A percentile compares a stretch with the other conserved stretches of the same genome.
Evolutionary conservation across 2,888 invertebrate genomes (phyloP).

Genomic region (Brachyptera putata): DNA sequence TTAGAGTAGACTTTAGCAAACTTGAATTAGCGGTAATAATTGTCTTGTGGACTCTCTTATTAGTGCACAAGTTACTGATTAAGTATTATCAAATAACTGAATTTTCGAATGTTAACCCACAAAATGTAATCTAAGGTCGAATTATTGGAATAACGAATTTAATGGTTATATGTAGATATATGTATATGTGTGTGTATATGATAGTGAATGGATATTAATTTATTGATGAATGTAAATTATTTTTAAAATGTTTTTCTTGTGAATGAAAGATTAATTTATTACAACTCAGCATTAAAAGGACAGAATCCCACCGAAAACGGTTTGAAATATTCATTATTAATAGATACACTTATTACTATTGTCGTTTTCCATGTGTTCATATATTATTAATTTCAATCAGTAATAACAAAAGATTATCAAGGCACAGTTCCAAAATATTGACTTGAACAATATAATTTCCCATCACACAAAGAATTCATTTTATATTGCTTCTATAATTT

Average conservation of each 20-base stretch:
- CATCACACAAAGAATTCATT: background rate
- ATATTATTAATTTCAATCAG: conserved; percentile 4
- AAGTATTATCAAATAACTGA: background rate
- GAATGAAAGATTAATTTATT: background rate
- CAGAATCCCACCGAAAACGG: conserved; percentile 9
- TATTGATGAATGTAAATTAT: background rate
- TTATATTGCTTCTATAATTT: background rate
- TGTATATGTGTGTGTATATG: too few relatives aligned
- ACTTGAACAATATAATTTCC: too few relatives aligned
- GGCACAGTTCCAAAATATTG: too few relatives aligned
- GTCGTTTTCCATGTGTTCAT: conserved; percentile 13
- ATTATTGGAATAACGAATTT: conserved; percentile 13
- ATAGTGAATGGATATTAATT: background rate
- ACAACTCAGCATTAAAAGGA: conserved; percentile 3
- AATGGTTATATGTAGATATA: background rate
- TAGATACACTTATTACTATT: background rate
- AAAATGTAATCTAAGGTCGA: background rate
- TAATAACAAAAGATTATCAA: background rate
- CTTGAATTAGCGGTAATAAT: too few relatives aligned
- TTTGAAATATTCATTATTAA: background rate
- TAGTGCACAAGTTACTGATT: too few relatives aligned
- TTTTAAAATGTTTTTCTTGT: background rate
- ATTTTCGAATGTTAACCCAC: background rate
- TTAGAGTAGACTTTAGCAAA: too few relatives aligned
- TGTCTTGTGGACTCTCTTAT: too few relatives aligned